phyloP scores from a whole-genome alignment of 2,888 invertebrate genomes.

The Neoaliturus tenellus region DNA sequence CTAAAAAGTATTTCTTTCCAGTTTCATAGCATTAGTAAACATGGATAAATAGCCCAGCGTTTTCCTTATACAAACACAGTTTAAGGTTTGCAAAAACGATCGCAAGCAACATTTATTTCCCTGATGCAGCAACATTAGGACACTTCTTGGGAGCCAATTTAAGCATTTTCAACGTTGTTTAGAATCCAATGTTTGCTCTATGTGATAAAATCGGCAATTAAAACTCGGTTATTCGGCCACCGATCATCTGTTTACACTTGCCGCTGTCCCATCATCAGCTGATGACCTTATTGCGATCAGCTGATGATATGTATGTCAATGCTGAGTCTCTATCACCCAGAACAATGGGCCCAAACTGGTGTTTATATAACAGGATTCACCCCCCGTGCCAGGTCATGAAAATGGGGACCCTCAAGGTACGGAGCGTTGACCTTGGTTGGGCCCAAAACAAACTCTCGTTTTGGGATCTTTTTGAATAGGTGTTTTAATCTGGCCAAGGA shows the following conservation, averaged over 20 bases:
- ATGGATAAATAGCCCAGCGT: too few species aligned
- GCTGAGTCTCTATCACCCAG: not conserved
- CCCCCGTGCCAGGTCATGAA: not conserved
- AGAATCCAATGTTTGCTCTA: not conserved
- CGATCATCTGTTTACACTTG: not conserved
- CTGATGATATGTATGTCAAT: slow-evolving; percentile 20
- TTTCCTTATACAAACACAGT: too few species aligned
- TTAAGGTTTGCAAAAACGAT: too few species aligned
- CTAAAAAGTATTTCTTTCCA: too few species aligned
- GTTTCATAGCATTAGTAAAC: too few species aligned
- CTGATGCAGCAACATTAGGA: too few species aligned
- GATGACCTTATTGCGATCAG: slow-evolving; percentile 15
- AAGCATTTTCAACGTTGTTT: not conserved
- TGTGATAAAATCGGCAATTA: not conserved
- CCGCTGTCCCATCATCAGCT: not conserved
- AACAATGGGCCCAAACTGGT: slow-evolving; percentile 5
- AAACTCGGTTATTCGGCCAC: slow-evolving; percentile 5
- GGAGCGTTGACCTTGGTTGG: not conserved
- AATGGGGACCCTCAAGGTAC: not conserved
- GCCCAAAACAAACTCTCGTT: not conserved
- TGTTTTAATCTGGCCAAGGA: not conserved
- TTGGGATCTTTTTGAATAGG: not conserved
- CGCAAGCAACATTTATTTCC: too few species aligned
- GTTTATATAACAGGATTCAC: slow-evolving; percentile 14
- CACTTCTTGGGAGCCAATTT: not conserved